These are phyloP conservation scores for Crossaster papposus DNA, from an alignment of 53 echinoderm and acorn worm species.

Conservation along the genomic window DNA sequence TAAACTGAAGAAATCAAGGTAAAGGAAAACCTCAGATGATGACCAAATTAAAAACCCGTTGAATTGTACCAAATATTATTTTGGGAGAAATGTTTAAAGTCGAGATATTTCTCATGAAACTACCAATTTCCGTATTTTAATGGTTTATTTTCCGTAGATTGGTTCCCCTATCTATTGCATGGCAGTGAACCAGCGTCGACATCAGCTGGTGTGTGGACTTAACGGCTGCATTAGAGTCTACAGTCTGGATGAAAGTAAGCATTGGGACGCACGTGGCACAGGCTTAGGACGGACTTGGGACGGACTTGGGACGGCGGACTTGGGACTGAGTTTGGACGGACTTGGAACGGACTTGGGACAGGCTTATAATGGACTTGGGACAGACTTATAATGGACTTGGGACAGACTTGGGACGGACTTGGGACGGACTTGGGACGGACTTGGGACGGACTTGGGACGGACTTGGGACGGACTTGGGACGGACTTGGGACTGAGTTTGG, in stretches of 20 bases:
- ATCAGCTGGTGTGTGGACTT: slow-evolving; percentile 92
- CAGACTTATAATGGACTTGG: not conserved
- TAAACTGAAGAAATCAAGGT: no score
- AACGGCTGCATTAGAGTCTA: slow-evolving; percentile 87
- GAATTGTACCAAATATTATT: no score
- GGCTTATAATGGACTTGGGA: no score
- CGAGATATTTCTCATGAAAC: not conserved
- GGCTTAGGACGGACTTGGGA: not conserved
- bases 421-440: not conserved
- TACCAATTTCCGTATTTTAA: not conserved
- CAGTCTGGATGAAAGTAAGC: slow-evolving; percentile 93
- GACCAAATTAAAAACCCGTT: not conserved
- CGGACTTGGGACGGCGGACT: not conserved
- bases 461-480: not conserved
- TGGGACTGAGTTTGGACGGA: no score
- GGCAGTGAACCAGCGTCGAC: slow-evolving; percentile 83
- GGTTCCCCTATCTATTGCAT: slow-evolving; percentile 94
- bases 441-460: not conserved
- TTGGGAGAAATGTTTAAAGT: not conserved
- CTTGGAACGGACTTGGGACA: not conserved
- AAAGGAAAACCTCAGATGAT: no score
- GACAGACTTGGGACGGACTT: no score
- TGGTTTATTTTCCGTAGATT: slow-evolving; percentile 59
- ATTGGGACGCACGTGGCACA: no score
- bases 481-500: not conserved